These are phyloP conservation scores for Pagrus major DNA, from an alignment of 2,113 vertebrate species.

Conservation along the genomic window DNA sequence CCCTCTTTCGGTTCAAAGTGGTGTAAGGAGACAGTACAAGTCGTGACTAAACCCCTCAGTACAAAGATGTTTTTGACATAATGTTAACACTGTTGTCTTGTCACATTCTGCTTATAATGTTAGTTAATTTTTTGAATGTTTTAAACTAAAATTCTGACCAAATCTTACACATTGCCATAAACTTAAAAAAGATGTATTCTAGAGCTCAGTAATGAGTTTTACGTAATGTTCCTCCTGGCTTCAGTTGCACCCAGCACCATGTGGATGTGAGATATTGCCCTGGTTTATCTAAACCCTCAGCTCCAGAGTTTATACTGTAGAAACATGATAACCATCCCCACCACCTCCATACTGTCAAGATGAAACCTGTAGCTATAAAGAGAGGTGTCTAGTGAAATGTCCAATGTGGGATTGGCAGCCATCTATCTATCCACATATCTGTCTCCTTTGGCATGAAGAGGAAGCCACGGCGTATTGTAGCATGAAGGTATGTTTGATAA, in stretches of 20 bases:
- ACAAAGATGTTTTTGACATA: no score
- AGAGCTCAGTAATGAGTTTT: background rate
- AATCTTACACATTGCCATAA: no score
- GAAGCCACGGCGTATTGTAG: constrained; percentile 32
- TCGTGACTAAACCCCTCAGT: no score
- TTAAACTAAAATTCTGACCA: no score
- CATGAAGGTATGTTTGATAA: constrained; percentile 54
- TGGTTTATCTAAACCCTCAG: constrained; percentile 21
- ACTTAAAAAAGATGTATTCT: no score
- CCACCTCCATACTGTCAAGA: constrained; percentile 10
- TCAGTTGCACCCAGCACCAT: background rate
- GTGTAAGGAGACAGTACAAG: no score
- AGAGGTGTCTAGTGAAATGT: constrained; percentile 31
- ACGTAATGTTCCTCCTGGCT: background rate
- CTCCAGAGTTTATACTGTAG: constrained; percentile 16
- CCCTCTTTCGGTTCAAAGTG: no score
- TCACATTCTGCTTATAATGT: no score
- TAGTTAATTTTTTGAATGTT: no score
- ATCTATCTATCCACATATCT: constrained; percentile 38
- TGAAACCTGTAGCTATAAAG: constrained; percentile 12
- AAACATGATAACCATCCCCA: constrained; percentile 28
- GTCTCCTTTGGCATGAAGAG: constrained; percentile 39
- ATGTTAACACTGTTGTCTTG: no score
- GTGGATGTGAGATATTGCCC: constrained; percentile 7
- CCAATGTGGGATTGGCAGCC: constrained; percentile 45